Evolutionary conservation across 2,797 vertebrate species (phyloP).

Genomic region (Columba guinea): DNA sequence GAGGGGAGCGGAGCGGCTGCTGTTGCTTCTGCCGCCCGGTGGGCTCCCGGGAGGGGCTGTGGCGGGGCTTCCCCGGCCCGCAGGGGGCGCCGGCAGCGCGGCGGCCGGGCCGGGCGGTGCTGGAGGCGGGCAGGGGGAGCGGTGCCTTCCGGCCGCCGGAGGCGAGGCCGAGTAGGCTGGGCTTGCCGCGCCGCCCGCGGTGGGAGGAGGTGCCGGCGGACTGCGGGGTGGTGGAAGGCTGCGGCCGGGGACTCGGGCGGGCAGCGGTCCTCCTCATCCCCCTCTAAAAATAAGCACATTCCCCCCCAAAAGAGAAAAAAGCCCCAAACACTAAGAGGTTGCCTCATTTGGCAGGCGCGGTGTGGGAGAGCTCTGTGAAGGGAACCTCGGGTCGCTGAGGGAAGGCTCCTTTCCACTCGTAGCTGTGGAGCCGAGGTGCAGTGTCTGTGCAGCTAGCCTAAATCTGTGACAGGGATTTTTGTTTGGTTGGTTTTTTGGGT

Average conservation of each 20-base stretch:
- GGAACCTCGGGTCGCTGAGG: not conserved
- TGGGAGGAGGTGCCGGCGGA: not conserved
- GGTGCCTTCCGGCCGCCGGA: not conserved
- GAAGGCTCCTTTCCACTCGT: not conserved
- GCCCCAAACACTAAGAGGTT: too few species aligned
- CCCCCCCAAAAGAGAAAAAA: accelerated
- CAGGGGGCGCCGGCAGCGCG: not conserved
- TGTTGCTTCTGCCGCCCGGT: not conserved
- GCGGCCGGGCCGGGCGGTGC: not conserved
- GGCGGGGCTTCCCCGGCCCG: not conserved
- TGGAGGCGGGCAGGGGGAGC: not conserved
- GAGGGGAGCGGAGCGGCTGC: not conserved
- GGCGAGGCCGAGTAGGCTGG: not conserved
- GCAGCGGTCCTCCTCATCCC: too few species aligned
- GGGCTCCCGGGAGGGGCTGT: not conserved
- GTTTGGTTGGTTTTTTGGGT: too few species aligned
- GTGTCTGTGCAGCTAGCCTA: not conserved
- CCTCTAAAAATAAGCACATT: not conserved
- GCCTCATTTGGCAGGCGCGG: not conserved
- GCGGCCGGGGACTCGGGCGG: not conserved
- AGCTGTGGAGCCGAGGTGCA: accelerated
- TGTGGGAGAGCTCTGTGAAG: not conserved
- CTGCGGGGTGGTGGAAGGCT: too few species aligned
- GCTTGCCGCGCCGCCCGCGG: not conserved
- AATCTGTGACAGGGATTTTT: not conserved